A percentile compares a stretch with the other conserved stretches of the same genome.
Evolutionary conservation across 1,140 invertebrate species (phyloP).

Genomic region (Drosophila nebulosa): DNA sequence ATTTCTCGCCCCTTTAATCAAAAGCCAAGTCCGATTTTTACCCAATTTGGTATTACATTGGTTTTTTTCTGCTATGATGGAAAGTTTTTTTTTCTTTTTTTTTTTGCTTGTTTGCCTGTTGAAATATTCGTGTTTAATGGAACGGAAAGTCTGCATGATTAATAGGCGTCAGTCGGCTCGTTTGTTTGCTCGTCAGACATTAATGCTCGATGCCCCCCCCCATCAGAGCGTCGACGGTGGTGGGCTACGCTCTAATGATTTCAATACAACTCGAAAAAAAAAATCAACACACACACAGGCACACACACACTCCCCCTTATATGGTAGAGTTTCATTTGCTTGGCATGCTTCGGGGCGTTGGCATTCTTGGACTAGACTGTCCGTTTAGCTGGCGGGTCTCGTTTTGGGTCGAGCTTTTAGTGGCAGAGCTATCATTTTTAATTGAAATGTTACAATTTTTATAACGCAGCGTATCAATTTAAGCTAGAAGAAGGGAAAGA

Average conservation of each 20-base stretch:
- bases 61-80: neutral
- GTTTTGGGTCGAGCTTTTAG: constrained; percentile 36
- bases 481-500: neutral
- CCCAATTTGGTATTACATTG: neutral
- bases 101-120: constrained; percentile 26
- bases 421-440: constrained; percentile 37
- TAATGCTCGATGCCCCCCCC: constrained; percentile 31
- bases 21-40: neutral
- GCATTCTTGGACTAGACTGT: constrained; percentile 4
- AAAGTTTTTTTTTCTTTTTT: neutral
- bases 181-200: constrained; percentile 66
- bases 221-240: constrained; percentile 6
- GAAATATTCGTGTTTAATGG: constrained; percentile 70
- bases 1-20: neutral
- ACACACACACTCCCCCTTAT: constrained; percentile 16
- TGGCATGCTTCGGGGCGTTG: constrained; percentile 47
- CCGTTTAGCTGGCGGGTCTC: constrained; percentile 30
- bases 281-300: constrained; percentile 26
- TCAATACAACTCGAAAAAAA: constrained; percentile 62
- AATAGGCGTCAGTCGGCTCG: constrained; percentile 70
- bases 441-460: constrained; percentile 54
- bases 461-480: constrained; percentile 28
- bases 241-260: constrained; percentile 65
- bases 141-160: constrained; percentile 76
- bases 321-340: constrained; percentile 49